Evolutionary conservation across 2,113 vertebrate genomes (phyloP).

Genomic region (Spizaetus ornatus): DNA sequence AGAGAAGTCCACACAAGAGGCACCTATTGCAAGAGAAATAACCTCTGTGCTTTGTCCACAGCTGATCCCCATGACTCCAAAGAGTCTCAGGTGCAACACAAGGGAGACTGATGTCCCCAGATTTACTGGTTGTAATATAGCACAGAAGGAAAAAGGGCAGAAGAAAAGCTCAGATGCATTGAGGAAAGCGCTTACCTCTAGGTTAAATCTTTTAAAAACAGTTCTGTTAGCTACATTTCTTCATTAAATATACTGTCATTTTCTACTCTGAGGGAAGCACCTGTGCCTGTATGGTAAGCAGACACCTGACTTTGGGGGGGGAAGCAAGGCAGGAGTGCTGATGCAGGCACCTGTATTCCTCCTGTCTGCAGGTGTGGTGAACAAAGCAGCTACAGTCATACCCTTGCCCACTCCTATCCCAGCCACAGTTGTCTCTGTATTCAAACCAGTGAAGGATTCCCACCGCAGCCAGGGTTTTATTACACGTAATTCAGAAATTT

Average conservation of each 20-base stretch:
- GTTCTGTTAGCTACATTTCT: not conserved
- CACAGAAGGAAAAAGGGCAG: not conserved
- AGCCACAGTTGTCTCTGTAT: not conserved
- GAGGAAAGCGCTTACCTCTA: not conserved
- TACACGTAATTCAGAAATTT: not conserved
- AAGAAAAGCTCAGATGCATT: not conserved
- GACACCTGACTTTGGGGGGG: not conserved
- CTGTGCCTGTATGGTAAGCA: not conserved
- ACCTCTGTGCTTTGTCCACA: not conserved
- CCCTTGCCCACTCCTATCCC: not conserved
- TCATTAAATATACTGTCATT: not conserved
- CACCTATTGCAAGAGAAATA: not conserved
- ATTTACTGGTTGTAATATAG: not conserved
- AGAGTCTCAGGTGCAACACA: not conserved
- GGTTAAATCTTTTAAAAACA: not conserved
- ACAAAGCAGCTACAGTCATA: not conserved
- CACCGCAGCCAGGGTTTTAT: not conserved
- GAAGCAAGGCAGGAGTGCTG: not conserved
- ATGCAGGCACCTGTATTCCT: not conserved
- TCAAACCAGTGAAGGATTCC: not conserved
- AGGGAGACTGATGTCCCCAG: not conserved
- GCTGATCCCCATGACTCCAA: not conserved
- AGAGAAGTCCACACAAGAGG: not conserved
- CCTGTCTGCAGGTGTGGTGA: not conserved
- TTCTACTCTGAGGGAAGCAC: not conserved